Evolutionary conservation across 2,888 invertebrate species (phyloP).

Genomic region (Leptinotarsa rubiginosa): DNA sequence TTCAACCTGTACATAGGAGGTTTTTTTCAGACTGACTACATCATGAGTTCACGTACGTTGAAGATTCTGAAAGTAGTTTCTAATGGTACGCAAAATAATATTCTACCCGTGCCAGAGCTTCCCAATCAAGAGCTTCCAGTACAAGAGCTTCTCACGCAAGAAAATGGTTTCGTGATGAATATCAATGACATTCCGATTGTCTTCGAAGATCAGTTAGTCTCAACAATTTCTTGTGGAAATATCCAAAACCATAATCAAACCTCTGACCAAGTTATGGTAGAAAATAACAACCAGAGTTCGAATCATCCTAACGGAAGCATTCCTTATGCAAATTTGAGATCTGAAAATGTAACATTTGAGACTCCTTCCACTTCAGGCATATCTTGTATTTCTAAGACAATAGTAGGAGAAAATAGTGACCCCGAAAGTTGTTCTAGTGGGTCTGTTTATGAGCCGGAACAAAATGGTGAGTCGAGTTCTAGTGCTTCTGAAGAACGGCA

Average conservation of each 20-base stretch:
- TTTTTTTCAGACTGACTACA: no score
- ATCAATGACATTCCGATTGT: conserved; percentile 11
- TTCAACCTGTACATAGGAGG: no score
- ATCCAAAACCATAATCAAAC: conserved; percentile 9
- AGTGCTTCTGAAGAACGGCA: conserved; percentile 24
- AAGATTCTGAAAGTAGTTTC: no score
- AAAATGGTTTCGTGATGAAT: conserved; percentile 8
- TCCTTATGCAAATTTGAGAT: background rate
- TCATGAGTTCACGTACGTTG: no score
- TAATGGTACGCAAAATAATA: no score
- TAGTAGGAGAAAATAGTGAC: conserved; percentile 26
- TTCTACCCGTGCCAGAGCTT: no score
- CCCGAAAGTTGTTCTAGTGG: conserved; percentile 27
- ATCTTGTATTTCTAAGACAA: conserved; percentile 22
- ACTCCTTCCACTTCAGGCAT: conserved; percentile 22
- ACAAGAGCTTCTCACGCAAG: conserved; percentile 14
- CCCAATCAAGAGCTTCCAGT: background rate
- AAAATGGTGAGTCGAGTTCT: conserved; percentile 19
- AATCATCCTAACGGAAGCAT: conserved; percentile 6
- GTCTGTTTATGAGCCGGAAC: conserved; percentile 23
- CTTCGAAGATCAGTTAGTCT: conserved; percentile 4
- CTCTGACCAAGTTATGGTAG: conserved; percentile 10
- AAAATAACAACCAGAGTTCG: conserved; percentile 3
- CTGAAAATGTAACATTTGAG: background rate
- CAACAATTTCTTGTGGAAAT: conserved; percentile 13